Percentiles rank a stretch among this genome's conserved stretches.
Conservation (phyloP, 2,888 invertebrate genomes). For the Apocheima hispidaria region DNA sequence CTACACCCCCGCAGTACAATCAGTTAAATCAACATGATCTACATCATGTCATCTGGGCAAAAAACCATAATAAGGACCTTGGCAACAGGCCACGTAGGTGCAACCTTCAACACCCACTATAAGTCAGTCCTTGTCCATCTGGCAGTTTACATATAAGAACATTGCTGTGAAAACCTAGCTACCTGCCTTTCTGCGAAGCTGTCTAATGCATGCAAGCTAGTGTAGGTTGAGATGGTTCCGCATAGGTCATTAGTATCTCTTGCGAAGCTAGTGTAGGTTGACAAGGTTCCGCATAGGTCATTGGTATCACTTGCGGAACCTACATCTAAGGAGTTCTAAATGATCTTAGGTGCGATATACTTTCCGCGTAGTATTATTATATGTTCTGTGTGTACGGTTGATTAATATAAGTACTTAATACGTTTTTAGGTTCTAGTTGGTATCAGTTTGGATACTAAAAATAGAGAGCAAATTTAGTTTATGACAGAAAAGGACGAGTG, state of each 20-base stretch:
- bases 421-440: no score
- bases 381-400: no score
- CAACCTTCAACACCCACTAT: conserved; percentile 58
- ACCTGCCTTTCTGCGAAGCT: no score
- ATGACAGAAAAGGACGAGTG: no score
- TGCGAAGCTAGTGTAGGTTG: conserved; percentile 30
- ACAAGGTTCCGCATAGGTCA: conserved; percentile 19
- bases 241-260: no score
- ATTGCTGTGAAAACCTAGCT: conserved; percentile 12
- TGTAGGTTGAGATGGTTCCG: conserved; percentile 28
- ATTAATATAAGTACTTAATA: no score
- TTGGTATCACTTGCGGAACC: background rate
- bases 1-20: conserved; percentile 46
- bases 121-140: conserved; percentile 55
- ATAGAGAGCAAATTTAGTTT: no score
- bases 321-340: background rate
- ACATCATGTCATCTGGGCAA: conserved; percentile 49
- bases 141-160: conserved; percentile 22
- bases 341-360: conserved; percentile 2
- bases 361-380: no score
- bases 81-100: conserved; percentile 58
- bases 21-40: conserved; percentile 54
- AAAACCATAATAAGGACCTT: conserved; percentile 60
- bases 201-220: conserved; percentile 25
- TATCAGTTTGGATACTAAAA: no score